A percentile compares a stretch with the other conserved stretches of the same genome.
Conservation (phyloP, 2,797 vertebrate species). For the Sparidentex hasta region DNA sequence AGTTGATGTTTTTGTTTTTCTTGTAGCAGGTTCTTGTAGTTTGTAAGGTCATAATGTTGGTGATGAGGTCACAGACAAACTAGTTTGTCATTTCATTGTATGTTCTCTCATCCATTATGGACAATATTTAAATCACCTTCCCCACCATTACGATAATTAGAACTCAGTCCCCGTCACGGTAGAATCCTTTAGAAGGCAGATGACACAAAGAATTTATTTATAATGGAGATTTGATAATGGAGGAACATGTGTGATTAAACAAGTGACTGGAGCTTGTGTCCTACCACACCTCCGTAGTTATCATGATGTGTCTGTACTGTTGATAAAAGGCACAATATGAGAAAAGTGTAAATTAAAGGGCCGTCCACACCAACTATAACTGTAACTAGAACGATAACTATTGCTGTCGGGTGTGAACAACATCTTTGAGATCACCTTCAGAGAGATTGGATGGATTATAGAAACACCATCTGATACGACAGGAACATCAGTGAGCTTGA, state of each 20-base stretch:
- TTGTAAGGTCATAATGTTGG: constrained; percentile 25
- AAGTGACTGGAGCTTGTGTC: neutral
- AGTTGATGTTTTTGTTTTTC: constrained; percentile 47
- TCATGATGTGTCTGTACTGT: neutral
- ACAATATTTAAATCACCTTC: neutral
- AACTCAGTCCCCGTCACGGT: neutral
- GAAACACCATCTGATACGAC: no score
- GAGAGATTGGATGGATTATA: no score
- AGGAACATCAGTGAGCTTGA: no score
- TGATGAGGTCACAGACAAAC: constrained; percentile 21
- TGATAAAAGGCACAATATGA: neutral
- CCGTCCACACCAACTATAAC: neutral
- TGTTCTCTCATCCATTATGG: constrained; percentile 34
- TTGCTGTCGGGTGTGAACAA: no score
- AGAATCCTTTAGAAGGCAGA: neutral
- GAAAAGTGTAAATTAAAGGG: neutral
- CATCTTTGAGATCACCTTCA: no score
- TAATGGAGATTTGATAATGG: neutral
- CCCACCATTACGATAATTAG: neutral
- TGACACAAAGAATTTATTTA: neutral
- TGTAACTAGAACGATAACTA: no score
- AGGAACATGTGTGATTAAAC: neutral
- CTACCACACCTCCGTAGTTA: neutral
- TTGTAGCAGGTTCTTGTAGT: constrained; percentile 22
- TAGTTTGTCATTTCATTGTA: constrained; percentile 48